Evolutionary conservation across 2,797 vertebrate genomes (phyloP), one percentile per base, ranked within the genome.

Genomic region (Anisognathus igniventris): DNA sequence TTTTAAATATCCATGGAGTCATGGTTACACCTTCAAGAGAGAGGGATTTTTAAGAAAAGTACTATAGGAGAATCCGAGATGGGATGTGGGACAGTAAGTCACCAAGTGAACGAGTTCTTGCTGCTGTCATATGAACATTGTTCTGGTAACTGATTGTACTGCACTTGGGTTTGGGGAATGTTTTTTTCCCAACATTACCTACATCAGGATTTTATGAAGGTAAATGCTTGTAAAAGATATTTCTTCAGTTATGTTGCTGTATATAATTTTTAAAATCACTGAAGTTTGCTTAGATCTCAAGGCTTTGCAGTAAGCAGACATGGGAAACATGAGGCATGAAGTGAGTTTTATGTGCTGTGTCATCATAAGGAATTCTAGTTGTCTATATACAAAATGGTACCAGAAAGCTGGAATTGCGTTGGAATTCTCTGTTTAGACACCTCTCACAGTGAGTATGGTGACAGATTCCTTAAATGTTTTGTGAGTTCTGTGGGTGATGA

Each of bases 51-150:
- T 16, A 77, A 54, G 83, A 57, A 31, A 85, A 87, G 19, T 48
- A 9, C 12, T 56, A 5, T 25, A 66, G 62, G 27, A 81, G 66
- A 71, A 75, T 56, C 64, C 12, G 13, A 65, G 35, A 1, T 3
- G 8, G 33, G 15, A 1, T 2, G 2, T 7, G 30, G 27, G 2
- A 0, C 3, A 12, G 0, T 14, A 19, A 40, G 50, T 57, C 50
- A 58, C 13, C 12, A 50, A 68, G n/a, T 65, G 20, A 45, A 4
- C 0, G 0, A 71, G 5, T 60, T 75, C 31, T 72, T 60, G 13
- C 53, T 61, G 17, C 31, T 45, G 18, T 83, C n/a, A 21, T 27
- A 25, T 12, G 56, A 70, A 33, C 31, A 5, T 50, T 30, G 10
- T 80, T 82, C 47, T 65, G 20, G 21, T 76, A 53, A 45, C 19